phyloP scores from a whole-genome alignment of 2,888 invertebrate species.

The Druceiella hillmani region DNA sequence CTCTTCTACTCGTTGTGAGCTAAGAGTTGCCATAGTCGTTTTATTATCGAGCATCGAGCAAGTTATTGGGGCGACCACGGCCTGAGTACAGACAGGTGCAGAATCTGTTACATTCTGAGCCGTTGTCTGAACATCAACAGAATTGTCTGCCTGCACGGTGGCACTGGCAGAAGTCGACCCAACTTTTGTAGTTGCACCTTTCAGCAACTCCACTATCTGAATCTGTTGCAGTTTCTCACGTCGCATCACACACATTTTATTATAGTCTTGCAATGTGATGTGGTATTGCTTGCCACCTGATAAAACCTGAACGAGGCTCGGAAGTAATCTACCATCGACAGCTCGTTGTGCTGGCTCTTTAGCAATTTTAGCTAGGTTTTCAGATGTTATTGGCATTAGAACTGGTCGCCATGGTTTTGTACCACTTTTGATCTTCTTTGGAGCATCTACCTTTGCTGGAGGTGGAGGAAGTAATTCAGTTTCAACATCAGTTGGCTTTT shows the following conservation, averaged over 20 bases:
- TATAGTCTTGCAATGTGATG: slow-evolving; percentile 72
- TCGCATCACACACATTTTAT: slow-evolving; percentile 70
- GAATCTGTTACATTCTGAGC: slow-evolving; percentile 30
- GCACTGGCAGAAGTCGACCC: slow-evolving; percentile 18
- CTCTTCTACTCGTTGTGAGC: slow-evolving; percentile 18
- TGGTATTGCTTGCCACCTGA: slow-evolving; percentile 76
- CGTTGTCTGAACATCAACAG: slow-evolving; percentile 39
- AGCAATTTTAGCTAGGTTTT: slow-evolving; percentile 38
- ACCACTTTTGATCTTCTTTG: slow-evolving; percentile 44
- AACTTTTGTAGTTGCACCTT: slow-evolving; percentile 29
- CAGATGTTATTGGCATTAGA: slow-evolving; percentile 59
- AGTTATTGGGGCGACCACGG: slow-evolving; percentile 26
- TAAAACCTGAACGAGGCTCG: slow-evolving; percentile 66
- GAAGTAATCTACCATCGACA: slow-evolving; percentile 53
- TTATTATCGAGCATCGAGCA: slow-evolving; percentile 30
- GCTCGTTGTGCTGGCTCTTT: slow-evolving; percentile 51
- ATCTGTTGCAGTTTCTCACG: slow-evolving; percentile 60
- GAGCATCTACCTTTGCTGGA: slow-evolving; percentile 36
- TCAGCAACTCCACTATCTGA: slow-evolving; percentile 37
- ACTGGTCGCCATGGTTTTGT: slow-evolving; percentile 69
- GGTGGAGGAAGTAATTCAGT: slow-evolving; percentile 30
- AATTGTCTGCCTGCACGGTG: slow-evolving; percentile 24
- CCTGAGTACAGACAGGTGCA: slow-evolving; percentile 9
- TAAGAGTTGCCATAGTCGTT: slow-evolving; percentile 31
- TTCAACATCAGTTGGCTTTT: slow-evolving; percentile 32